Evolutionary conservation across 2,888 invertebrate genomes (phyloP).

Genomic region (Therioaphis trifolii): DNA sequence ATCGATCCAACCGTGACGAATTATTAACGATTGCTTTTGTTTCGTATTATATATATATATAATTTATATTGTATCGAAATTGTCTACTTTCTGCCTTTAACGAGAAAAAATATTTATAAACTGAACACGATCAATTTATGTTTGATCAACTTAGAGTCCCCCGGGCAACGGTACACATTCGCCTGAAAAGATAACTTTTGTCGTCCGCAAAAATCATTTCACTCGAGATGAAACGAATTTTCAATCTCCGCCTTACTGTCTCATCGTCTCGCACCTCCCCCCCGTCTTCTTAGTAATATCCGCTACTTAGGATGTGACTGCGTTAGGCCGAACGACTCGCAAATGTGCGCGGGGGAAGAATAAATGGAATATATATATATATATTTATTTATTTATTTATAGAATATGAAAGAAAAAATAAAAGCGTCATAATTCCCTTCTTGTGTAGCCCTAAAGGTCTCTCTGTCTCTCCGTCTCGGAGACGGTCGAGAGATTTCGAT

Average conservation of each 20-base stretch:
- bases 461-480: background rate
- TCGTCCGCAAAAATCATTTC: conserved; percentile 55
- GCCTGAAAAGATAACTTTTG: conserved; percentile 49
- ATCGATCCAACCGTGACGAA: conserved; percentile 14
- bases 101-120: conserved; percentile 40
- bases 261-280: background rate
- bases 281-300: conserved; percentile 27
- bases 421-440: conserved; percentile 51
- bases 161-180: conserved; percentile 28
- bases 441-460: background rate
- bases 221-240: conserved; percentile 29
- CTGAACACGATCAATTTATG: conserved; percentile 50
- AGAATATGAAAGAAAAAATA: conserved; percentile 22
- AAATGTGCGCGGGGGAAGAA: background rate
- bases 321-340: background rate
- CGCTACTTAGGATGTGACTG: conserved; percentile 46
- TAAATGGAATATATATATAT: too few species aligned
- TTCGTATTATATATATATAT: conserved; percentile 7
- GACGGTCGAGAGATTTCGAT: conserved; percentile 37
- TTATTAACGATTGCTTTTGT: conserved; percentile 53
- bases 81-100: conserved; percentile 13
- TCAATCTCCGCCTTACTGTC: conserved; percentile 42
- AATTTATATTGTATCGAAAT: conserved; percentile 14
- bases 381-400: too few species aligned
- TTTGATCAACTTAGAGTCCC: conserved; percentile 56